Base-by-base conservation (phyloP, 2,888 invertebrate genomes). In the Sesamia inferens region DNA sequence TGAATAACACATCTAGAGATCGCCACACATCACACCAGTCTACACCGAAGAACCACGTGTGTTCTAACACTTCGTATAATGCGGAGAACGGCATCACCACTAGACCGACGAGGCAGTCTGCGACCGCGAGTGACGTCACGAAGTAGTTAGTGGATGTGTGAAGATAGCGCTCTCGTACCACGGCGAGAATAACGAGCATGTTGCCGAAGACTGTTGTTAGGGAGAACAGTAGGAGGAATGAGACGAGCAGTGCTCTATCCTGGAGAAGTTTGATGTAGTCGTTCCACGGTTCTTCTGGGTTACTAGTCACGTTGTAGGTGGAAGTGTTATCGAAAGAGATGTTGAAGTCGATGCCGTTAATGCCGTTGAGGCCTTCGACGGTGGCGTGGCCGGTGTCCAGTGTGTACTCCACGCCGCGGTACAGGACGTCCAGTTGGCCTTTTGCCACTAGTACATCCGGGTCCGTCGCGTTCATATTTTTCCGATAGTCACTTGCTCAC, bases 1-100 rank as follows among this genome's bases (percentile, higher is more conserved):
- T 99, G 88, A 99, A 99, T 2, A 99, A 97, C 3, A 99, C 99
- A 92, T 99, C 99, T 81, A 99, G 93, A 0, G 99, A 99, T 71
- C 99, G 97, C 99, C 99, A 99, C 39, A 99, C 97, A 91, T 99
- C 99, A 93, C 99, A 99, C 98, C 99, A 99, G 88, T 98, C 98
- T 5, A 98, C 97, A 7, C 99, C 99, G 92, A 99, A 99, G 86
- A 99, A 97, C 99, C 99, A 99, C 42, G 98, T 98, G 88, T 98
- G 98, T 88, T 98, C 98, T 47, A 98, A 95, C 19, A 98, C 98
- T 94, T 99, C 99, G 91, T 99, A 98, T 19, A 99, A 96, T 0
- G 99, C 99, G 80, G 98, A 98, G 93, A 99, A 99, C 0, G 99
- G 99, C 99, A 99, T 99, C 67, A 99, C 99, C 6, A 99, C 98